Percentiles rank a stretch among this genome's conserved stretches.
phyloP scores from a whole-genome alignment of 2,113 vertebrate species.

The Toxostoma redivivum region DNA sequence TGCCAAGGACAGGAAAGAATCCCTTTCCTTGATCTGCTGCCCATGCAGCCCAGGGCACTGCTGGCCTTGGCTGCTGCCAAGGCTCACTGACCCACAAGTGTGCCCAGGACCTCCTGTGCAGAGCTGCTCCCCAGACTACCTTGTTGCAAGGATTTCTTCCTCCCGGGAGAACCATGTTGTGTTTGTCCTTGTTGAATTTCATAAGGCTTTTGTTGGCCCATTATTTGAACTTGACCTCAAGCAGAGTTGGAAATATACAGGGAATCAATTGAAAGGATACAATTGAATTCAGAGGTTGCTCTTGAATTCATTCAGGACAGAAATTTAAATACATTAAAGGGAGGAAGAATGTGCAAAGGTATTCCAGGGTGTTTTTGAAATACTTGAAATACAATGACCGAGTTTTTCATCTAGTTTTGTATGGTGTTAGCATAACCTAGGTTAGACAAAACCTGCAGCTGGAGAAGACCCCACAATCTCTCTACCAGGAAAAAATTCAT shows the following conservation, averaged over 20 bases:
- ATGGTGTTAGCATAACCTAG: neutral
- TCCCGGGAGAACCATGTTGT: accelerated
- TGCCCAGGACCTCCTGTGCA: neutral
- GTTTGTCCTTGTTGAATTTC: slow-evolving; percentile 2
- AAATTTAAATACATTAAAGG: slow-evolving; percentile 42
- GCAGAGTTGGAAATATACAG: neutral
- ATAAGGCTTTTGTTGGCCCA: neutral
- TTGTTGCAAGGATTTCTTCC: neutral
- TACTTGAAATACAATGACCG: neutral
- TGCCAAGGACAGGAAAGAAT: neutral
- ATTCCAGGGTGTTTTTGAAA: neutral
- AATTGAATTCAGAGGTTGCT: slow-evolving; percentile 27
- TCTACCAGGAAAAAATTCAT: neutral
- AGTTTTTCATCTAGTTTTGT: neutral
- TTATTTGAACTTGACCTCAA: slow-evolving; percentile 26
- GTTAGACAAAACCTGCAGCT: neutral
- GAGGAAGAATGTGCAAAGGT: neutral
- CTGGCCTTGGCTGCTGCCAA: neutral
- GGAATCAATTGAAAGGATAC: neutral
- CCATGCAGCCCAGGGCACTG: neutral
- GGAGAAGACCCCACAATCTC: neutral
- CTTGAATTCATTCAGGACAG: slow-evolving; percentile 28
- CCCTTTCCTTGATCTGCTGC: neutral
- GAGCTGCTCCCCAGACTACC: neutral
- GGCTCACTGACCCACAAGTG: neutral